Evolutionary conservation across 2,113 vertebrate species (phyloP), one percentile per base, ranked within the genome.

Genomic region (Thalassoma bifasciatum): DNA sequence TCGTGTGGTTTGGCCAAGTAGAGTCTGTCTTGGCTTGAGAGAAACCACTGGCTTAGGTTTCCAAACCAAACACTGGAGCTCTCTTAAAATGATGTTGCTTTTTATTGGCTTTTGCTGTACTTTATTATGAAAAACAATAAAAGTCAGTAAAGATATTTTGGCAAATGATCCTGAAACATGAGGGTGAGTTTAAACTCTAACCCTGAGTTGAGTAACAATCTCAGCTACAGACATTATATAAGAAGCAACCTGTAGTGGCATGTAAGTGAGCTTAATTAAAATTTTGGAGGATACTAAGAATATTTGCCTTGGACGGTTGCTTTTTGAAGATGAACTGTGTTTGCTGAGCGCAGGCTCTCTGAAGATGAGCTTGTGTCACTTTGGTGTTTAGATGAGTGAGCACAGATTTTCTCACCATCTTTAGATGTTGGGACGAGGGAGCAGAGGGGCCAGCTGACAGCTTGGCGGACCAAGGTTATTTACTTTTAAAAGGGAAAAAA

Each of bases 381-480:
- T 58, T 58, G 46, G 34, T 30, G 30, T 30, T 30, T 30, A 30
- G 30, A 30, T 30, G 30, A 30, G 30, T 4, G 30, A 30, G 52
- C 44, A 67, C 56, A 64, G 71, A 90, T 66, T 83, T 85, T 73
- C 79, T 73, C 1, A 8, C 63, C 57, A 4, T 75, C 86, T 81
- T 84, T 76, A 81, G 70, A 84, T 88, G 84, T 84, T 63, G 50
- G 84, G 59, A 77, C 14, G 34, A 85, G 89, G 84, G 79, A 82
- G 77, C 70, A 62, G 61, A 10, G 84, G 84, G 87, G 86, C 82
- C 83, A 84, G 75, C 75, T 71, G 83, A 90, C 88, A 89, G 87
- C 87, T 83, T 90, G 86, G 73, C 46, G 54, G 82, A 75, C 82
- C 83, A 89, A 91, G 88, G 89, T 89, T 89, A 88, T 89, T 91